These are phyloP conservation scores for Machaerirhynchus nigripectus DNA, from an alignment of 2,113 vertebrate genomes.

Conservation along the genomic window DNA sequence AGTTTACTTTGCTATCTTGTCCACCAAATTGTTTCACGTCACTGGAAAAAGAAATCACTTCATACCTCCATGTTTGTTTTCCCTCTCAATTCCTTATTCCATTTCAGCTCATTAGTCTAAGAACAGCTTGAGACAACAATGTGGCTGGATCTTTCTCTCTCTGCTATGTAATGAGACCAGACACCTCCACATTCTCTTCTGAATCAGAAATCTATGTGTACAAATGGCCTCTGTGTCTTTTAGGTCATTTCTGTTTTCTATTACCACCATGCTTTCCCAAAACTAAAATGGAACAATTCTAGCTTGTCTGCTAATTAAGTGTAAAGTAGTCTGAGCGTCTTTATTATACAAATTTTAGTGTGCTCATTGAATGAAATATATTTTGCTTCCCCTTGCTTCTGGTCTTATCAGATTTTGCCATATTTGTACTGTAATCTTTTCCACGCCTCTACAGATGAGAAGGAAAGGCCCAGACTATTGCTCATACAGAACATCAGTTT, in stretches of 20 bases:
- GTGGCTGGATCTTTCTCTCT: neutral
- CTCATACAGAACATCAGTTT: slow-evolving; percentile 37
- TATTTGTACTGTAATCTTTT: slow-evolving; percentile 16
- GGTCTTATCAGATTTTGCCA: neutral
- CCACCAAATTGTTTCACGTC: neutral
- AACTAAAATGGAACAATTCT: neutral
- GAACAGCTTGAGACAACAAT: neutral
- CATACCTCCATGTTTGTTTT: neutral
- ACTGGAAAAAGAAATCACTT: neutral
- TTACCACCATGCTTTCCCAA: neutral
- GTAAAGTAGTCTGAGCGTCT: neutral
- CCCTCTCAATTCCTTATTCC: neutral
- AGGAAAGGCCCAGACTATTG: neutral
- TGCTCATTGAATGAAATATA: neutral
- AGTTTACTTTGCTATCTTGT: neutral
- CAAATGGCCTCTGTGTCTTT: neutral
- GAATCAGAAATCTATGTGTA: neutral
- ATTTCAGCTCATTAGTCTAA: neutral
- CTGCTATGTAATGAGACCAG: neutral
- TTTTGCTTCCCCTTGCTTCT: neutral
- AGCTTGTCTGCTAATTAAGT: slow-evolving; percentile 14
- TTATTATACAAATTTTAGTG: neutral
- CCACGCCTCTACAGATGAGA: neutral
- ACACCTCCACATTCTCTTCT: neutral
- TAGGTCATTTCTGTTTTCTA: neutral